Evolutionary conservation across 2,888 invertebrate species (phyloP).

Genomic region (Autographa pulchrina): DNA sequence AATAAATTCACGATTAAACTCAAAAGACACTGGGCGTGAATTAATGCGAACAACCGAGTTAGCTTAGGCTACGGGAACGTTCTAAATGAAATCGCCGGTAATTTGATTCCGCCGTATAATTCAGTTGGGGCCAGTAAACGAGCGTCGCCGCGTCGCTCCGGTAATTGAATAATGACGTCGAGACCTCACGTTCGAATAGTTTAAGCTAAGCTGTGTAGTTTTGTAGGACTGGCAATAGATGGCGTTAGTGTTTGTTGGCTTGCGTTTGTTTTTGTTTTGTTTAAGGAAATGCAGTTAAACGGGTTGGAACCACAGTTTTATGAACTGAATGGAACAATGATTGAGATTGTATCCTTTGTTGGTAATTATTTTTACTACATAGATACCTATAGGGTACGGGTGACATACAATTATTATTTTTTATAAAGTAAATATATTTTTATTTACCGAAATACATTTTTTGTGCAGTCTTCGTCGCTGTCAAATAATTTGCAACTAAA

Average conservation of each 20-base stretch:
- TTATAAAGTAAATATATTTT: no score
- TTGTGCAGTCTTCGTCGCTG: no score
- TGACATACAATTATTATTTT: no score
- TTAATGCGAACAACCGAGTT: slow-evolving; percentile 33
- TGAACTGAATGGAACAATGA: no score
- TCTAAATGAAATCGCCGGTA: slow-evolving; percentile 63
- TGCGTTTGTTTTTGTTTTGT: neutral
- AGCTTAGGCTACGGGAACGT: slow-evolving; percentile 50
- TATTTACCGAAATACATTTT: no score
- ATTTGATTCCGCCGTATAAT: slow-evolving; percentile 64
- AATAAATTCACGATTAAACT: slow-evolving; percentile 46
- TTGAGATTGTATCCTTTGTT: no score
- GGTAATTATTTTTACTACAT: no score
- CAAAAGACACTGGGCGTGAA: slow-evolving; percentile 34
- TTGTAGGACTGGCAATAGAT: slow-evolving; percentile 30
- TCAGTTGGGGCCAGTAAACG: slow-evolving; percentile 51
- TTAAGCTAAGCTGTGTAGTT: neutral
- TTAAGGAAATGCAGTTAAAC: no score
- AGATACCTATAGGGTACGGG: no score
- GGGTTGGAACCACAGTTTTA: no score
- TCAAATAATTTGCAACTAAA: no score
- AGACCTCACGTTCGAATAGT: slow-evolving; percentile 16
- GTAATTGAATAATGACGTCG: slow-evolving; percentile 44
- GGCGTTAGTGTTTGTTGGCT: slow-evolving; percentile 12
- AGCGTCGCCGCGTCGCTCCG: slow-evolving; percentile 13